Evolutionary conservation across 2,113 vertebrate species (phyloP), one percentile per base, ranked within the genome.

Genomic region (Fulica atra): DNA sequence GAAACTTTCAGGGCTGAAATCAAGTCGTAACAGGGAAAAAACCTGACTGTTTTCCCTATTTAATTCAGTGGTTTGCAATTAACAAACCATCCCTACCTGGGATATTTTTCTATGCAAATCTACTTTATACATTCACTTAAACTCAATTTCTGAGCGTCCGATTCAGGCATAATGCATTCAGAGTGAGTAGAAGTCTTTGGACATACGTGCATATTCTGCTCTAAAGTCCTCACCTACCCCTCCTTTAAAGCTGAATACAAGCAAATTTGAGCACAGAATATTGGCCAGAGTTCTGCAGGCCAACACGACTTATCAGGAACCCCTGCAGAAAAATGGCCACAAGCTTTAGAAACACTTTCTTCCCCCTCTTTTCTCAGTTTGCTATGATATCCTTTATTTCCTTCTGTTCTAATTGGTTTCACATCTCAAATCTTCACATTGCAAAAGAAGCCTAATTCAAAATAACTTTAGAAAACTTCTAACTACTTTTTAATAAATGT

Each of bases 1-100:
- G 16, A 79, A 89, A 85, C 10, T 33, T 80, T 94, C 48, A 65
- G 33, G 33, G 26, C 35, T 86, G 42, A 93, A 88, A 73, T 44
- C 15, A 88, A 11, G 29, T 28, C 69, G 14, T 50, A 85, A 64
- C 0, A 1, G 21, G 16, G 13, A 10, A 82, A 38, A n/a, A 1
- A 2, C 8, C 3, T 6, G 2, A 10, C 9, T 31, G 19, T 1
- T 64, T 81, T 86, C 70, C 36, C 35, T 54, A 6, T 8, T 4
- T 36, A 83, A 81, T 76, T 80, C 48, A 71, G 26, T 69, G 29
- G 10, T 69, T 72, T 90, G 11, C 19, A 89, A 66, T 53, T 76
- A 94, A 66, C 3, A 3, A 61, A 51, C 11, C 21, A 40, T 18
- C 72, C 64, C 31, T 60, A 72, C 13, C 53, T 14, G 31, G 5